Conservation (phyloP, 1,140 invertebrate species). For the Monochamus saltuarius region DNA sequence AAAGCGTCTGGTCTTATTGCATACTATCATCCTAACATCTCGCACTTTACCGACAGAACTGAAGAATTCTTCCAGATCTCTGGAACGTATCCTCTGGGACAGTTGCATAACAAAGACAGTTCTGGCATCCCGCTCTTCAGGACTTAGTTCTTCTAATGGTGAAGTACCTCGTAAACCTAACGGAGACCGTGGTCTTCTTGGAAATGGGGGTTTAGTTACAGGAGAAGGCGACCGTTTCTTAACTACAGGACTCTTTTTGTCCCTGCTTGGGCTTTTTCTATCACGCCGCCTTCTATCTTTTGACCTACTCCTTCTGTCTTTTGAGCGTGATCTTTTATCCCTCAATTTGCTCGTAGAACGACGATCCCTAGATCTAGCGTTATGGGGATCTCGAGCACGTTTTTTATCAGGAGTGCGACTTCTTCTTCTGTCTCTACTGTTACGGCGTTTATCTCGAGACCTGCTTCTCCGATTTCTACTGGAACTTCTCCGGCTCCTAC, state of each 20-base stretch:
- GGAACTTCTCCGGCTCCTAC: constrained; percentile 10
- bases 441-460: constrained; percentile 19
- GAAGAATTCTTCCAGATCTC: constrained; percentile 99
- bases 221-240: constrained; percentile 43
- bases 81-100: constrained; percentile 88
- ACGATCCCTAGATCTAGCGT: constrained; percentile 43
- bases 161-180: constrained; percentile 43
- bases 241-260: constrained; percentile 47
- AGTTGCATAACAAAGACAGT: constrained; percentile 99
- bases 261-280: constrained; percentile 45
- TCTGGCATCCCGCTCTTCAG: constrained; percentile 96
- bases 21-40: constrained; percentile 97
- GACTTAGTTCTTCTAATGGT: constrained; percentile 76
- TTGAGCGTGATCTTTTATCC: constrained; percentile 58
- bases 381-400: constrained; percentile 41
- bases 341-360: constrained; percentile 36
- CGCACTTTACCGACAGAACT: constrained; percentile 97
- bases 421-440: constrained; percentile 34
- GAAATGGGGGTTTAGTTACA: constrained; percentile 35
- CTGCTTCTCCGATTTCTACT: constrained; percentile 20
- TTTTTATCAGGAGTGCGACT: constrained; percentile 45
- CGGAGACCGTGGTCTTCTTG: constrained; percentile 29
- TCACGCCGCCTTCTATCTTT: constrained; percentile 32
- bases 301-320: constrained; percentile 54
- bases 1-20: constrained; percentile 97